Evolutionary conservation across 92 coral and sea anemone species (phyloP), one percentile per base, ranked within the genome.

Genomic region (Umimayanthus kanabou): DNA sequence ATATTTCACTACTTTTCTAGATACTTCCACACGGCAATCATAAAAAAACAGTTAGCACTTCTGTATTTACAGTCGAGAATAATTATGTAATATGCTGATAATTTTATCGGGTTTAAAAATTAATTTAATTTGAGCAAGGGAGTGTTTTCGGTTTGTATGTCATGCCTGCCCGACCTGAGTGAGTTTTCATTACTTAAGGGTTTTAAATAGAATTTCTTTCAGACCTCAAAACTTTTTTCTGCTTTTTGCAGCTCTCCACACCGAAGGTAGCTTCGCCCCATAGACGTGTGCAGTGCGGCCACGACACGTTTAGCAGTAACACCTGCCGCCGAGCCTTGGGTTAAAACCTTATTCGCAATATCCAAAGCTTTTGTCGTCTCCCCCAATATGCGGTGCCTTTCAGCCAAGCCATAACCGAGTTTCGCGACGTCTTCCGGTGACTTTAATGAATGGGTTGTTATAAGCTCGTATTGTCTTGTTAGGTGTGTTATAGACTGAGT

Each of bases 171-270:
- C 0, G 37, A 33, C 37, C 37, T 33, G 37, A 33, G 37, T 33
- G 11, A 5, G 13, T 8, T 10, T 6, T 16, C 39, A 30, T 6
- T 4, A 33, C 15, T 33, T 16, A 29, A 45, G 6, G 49, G 11
- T 72, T 23, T 9, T 9, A 23, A 45, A 4, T 37, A 23, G n/a
- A 9, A 39, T 1, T 30, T 74, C 49, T 30, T 61, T 16, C 26
- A n/a, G 3, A 81, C 85, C 74, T 81, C 6, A n/a, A 81, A 81
- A 43, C 76, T 39, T 22, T 81, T 57, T 81, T 81, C 85, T 39
- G 85, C 85, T 28, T 58, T 37, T 8, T 22, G 10, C 49, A 81
- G 50, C 22, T 81, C 74, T 61, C 85, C 85, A 18, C 85, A 65
- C 4, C 9, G 57, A n/a, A 81, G 85, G 26, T 64, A 65, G 45